phyloP scores from a whole-genome alignment of 2,113 vertebrate species.

The Phycodurus eques region DNA sequence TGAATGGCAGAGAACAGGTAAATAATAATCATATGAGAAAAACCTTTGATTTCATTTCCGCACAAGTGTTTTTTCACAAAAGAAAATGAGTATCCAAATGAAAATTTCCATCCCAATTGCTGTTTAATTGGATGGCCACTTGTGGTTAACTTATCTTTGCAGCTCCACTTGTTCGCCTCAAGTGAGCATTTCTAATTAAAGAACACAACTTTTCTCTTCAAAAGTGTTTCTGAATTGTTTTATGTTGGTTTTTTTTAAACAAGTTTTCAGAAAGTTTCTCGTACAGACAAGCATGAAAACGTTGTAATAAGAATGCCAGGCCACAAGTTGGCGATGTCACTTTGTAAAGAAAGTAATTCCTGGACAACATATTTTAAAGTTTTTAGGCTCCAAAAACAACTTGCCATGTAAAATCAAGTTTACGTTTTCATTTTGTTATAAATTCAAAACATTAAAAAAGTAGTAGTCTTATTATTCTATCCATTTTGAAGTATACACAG shows the following conservation, averaged over 20 bases:
- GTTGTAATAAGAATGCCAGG: too few species aligned
- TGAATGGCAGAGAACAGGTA: slow-evolving; percentile 68
- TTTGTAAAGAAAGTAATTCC: too few species aligned
- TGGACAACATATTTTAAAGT: too few species aligned
- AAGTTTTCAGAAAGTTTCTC: too few species aligned
- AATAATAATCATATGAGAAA: slow-evolving; percentile 58
- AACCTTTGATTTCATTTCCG: slow-evolving; percentile 74
- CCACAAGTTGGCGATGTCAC: too few species aligned
- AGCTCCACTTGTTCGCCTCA: slow-evolving; percentile 55
- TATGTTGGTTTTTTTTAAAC: neutral
- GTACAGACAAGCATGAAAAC: too few species aligned
- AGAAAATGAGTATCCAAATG: slow-evolving; percentile 66
- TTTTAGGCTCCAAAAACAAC: too few species aligned
- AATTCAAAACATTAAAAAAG: too few species aligned
- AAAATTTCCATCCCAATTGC: slow-evolving; percentile 54
- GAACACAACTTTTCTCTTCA: slow-evolving; percentile 57
- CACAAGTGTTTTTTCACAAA: slow-evolving; percentile 73
- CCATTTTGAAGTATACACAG: too few species aligned
- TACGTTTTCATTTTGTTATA: too few species aligned
- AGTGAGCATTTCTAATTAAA: slow-evolving; percentile 71
- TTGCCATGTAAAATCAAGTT: too few species aligned
- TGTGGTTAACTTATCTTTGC: slow-evolving; percentile 72
- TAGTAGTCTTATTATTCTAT: too few species aligned
- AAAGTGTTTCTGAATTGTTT: slow-evolving; percentile 33
- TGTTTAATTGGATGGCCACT: slow-evolving; percentile 78